phyloP scores from a whole-genome alignment of 2,113 vertebrate species.

The Hydrochoerus hydrochaeris region DNA sequence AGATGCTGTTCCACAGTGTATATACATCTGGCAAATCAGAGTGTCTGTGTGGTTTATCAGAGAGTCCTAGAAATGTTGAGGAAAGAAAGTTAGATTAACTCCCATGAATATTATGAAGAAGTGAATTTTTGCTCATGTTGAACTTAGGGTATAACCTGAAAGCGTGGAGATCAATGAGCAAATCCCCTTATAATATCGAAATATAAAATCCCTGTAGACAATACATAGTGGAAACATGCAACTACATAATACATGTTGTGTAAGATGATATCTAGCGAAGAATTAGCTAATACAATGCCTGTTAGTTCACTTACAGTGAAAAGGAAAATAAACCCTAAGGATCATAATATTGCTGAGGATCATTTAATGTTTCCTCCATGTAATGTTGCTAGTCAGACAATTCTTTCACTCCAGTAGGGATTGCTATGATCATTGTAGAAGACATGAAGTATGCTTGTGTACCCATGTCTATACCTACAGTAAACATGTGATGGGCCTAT shows the following conservation, averaged over 20 bases:
- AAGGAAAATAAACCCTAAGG: background rate
- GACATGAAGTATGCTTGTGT: background rate
- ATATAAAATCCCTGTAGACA: too few species aligned
- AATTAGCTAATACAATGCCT: background rate
- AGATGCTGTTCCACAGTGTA: rapidly evolving
- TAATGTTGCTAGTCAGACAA: background rate
- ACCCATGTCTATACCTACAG: background rate
- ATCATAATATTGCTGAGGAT: background rate
- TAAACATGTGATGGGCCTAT: background rate
- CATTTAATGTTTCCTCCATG: background rate
- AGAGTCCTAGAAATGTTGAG: background rate
- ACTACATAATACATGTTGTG: too few species aligned
- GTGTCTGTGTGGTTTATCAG: background rate
- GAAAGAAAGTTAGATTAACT: background rate
- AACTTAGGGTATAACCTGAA: too few species aligned
- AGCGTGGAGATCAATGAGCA: too few species aligned
- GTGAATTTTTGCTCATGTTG: too few species aligned
- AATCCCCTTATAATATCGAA: too few species aligned
- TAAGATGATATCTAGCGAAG: background rate
- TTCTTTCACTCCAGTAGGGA: background rate
- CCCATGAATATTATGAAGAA: too few species aligned
- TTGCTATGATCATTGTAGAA: background rate
- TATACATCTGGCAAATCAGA: background rate
- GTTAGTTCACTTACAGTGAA: background rate
- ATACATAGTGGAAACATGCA: too few species aligned